Evolutionary conservation across 1,140 invertebrate species (phyloP), one percentile per base, ranked within the genome.

Genomic region (Ips typographus): DNA sequence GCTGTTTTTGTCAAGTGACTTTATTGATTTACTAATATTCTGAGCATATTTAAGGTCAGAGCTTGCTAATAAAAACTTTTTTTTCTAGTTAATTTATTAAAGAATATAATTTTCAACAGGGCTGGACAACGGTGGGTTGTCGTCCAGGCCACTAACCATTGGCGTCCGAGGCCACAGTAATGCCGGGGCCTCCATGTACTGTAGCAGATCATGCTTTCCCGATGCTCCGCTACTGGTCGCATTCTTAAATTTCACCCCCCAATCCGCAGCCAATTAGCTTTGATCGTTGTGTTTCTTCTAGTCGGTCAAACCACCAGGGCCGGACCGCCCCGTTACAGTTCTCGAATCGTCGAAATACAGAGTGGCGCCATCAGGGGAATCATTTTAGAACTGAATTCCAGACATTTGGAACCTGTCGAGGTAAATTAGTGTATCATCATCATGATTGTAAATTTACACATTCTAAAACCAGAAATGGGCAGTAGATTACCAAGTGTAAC

Each of bases 351-450:
- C 6, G 85, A 86, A 72, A 90, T 87, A 2, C 82, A 87, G 73
- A 80, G 85, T 78, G 90, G 90, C 51, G 85, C 85, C 36, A 87
- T 91, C 62, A 82, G 89, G 68, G 90, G 90, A 42, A 82, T 89
- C 51, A 87, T 89, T 65, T 83, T 92, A 79, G 90, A 92, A 77
- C 85, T 91, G 59, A 89, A 89, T 74, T 90, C 89, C 58, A 84
- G 86, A 71, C 87, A 89, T 75, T 81, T 94, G 74, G 91, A 91
- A 74, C 90, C 91, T 0, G 92, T 94, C 49, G 92, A 91, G 78
- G 88, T 90, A 82, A 72, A 62, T 59, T 8, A 1, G 39, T 4
- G 44, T 49, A 6, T 3, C 44, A 2, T 49, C 22, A 22, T 22
- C 22, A 22, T 22, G 22, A 22, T 22, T 22, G 22, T 22, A 37